phyloP scores from a whole-genome alignment of 2,888 invertebrate genomes.

The Xestia c-nigrum region DNA sequence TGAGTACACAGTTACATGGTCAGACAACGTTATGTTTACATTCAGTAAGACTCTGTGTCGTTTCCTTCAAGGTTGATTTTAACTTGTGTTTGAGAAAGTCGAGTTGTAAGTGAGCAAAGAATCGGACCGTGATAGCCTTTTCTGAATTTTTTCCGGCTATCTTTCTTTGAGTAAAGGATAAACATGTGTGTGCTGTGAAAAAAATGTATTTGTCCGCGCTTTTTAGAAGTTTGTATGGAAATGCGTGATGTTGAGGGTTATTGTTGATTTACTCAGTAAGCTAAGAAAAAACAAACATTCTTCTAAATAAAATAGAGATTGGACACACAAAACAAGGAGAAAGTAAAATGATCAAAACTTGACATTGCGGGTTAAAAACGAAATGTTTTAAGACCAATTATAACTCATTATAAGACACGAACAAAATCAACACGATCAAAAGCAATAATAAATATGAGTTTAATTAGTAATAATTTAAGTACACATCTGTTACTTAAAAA shows the following conservation, averaged over 20 bases:
- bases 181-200: constrained; percentile 75
- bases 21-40: constrained; percentile 59
- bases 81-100: constrained; percentile 32
- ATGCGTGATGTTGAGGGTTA: constrained; percentile 19
- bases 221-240: constrained; percentile 46
- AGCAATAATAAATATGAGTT: not conserved
- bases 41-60: constrained; percentile 60
- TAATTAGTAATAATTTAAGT: not conserved
- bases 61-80: constrained; percentile 68
- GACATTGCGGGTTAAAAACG: not conserved
- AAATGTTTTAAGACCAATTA: not conserved
- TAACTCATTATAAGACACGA: not conserved
- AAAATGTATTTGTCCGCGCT: constrained; percentile 46
- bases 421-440: not conserved
- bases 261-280: constrained; percentile 22
- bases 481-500: constrained; percentile 10
- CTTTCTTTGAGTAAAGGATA: constrained; percentile 82
- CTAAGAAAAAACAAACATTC: not conserved
- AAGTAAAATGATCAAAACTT: not conserved
- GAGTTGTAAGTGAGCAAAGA: constrained; percentile 62
- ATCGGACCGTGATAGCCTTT: constrained; percentile 83
- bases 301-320: not conserved
- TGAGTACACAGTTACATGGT: constrained; percentile 77
- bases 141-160: constrained; percentile 83
- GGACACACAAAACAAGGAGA: not conserved